Base-by-base conservation (phyloP, 64 coral and sea anemone species). In the Montipora capricornis region DNA sequence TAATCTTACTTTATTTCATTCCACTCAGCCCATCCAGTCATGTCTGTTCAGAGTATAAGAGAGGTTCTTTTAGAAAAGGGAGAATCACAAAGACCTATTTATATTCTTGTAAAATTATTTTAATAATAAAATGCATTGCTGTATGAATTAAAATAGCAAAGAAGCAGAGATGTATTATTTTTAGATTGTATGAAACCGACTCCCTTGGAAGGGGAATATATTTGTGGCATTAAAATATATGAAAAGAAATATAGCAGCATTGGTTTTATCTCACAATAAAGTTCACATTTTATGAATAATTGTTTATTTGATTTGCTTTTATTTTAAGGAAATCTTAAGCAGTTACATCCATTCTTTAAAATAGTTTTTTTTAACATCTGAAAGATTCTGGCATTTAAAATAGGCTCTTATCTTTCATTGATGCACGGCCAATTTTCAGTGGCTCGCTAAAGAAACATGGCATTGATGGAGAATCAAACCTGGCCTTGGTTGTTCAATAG, bases 51-150 rank as follows among this genome's bases (percentile, higher is more conserved):
- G 82, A 68, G 82, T 86, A 19, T 17, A 49, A 68, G 46, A 12
- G 8, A 47, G 53, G 53, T 50, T 44, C 66, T 50, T 71, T 14
- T 16, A 20, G 44, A 47, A 69, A 71, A 71, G 3, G 66, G 44
- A 49, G 66, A 26, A 50, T 16, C n/a, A 49, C 19, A 69, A 86
- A 86, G 66, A 70, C 17, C 6, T 86, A 86, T 83, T 86, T 86
- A 86, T 86, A 71, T 69, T 71, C 17, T 86, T 85, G 61, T 83
- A 51, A 86, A 86, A 71, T 86, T 86, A 86, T 86, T 86, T 86
- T 86, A 86, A 86, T 71, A 71, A 17, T 57, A 52, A 82, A 62
- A 82, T 44, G 55, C 3, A 71, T 71, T 70, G 82, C 62, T 71
- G 81, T 73, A 20, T 86, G 37, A 37, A 37, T 37, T 37, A 15